Evolutionary conservation across 2,888 invertebrate species (phyloP), one percentile per base, ranked within the genome.

Genomic region (Scelioninae gen. 2): DNA sequence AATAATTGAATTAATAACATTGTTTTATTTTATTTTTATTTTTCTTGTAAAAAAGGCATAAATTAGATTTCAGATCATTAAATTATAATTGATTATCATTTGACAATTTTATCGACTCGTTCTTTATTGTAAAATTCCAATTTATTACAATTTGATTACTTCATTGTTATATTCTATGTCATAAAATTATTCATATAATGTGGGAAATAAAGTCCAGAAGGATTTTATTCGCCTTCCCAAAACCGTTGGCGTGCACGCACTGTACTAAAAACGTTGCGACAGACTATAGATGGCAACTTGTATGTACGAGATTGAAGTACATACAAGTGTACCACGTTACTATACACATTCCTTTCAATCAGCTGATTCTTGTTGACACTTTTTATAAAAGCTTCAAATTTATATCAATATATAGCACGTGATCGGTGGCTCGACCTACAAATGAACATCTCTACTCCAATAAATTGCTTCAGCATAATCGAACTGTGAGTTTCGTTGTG

Each of bases 341-440:
- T 41, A 10, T 4, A 19, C 22, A 18, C 52, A 67, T 67, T 58
- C 43, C 46, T 52, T 43, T 58, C 33, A 50, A 19, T 52, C 67
- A 67, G 68, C 68, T 68, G 68, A 68, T 25, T 35, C 58, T 15
- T 52, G 48, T 58, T 68, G 58, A 68, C 68, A 60, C 50, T 67
- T 67, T 58, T 68, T 58, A 13, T 33, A 33, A 9, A 37, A 58
- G 18, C 19, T 33, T 53, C 35, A 16, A 55, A 46, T 64, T 28
- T 55, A 1, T 3, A 4, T 43, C 16, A 19, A 25, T 2, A n/a
- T 25, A 7, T 37, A 28, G 6, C 15, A 45, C 11, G 25, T 39
- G 16, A 19, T 16, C 9, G 6, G 16, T n/a, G 11, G 22, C 4
- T 31, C 1, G 1, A 31, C 31, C 31, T 31, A 7, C 9, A 31